Conservation (phyloP, 1,140 invertebrate species). For the Hirudo medicinalis region DNA sequence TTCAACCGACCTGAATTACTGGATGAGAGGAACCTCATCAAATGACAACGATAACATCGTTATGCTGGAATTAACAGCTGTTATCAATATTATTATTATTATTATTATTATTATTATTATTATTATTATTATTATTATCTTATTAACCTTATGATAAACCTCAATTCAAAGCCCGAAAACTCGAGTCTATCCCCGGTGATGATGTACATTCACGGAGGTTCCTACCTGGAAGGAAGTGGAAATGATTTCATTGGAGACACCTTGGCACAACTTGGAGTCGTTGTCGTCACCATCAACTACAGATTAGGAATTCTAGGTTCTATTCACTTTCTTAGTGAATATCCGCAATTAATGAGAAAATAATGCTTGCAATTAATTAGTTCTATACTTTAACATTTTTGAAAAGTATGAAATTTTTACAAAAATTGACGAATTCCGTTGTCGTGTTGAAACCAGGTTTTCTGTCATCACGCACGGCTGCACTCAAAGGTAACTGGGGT, state of each 20-base stretch:
- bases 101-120: too few species aligned
- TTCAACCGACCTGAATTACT: too few species aligned
- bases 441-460: conserved; percentile 16
- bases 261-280: conserved; percentile 20
- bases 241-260: conserved; percentile 21
- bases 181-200: conserved; percentile 17
- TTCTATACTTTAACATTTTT: background rate
- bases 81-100: too few species aligned
- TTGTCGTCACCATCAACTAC: conserved; percentile 25
- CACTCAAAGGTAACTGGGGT: conserved; percentile 47
- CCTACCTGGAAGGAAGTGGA: conserved; percentile 22
- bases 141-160: too few species aligned
- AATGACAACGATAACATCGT: too few species aligned
- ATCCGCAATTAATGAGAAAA: too few species aligned
- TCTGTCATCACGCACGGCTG: conserved; percentile 10
- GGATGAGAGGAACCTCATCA: too few species aligned
- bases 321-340: background rate
- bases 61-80: too few species aligned
- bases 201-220: conserved; percentile 24
- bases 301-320: conserved; percentile 17
- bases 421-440: background rate
- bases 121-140: too few species aligned
- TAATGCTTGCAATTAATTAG: too few species aligned
- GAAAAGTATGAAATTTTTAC: background rate
- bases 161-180: too few species aligned